These are phyloP conservation scores for Chinchilla lanigera DNA, from an alignment of 2,113 vertebrate species.

Conservation along the genomic window DNA sequence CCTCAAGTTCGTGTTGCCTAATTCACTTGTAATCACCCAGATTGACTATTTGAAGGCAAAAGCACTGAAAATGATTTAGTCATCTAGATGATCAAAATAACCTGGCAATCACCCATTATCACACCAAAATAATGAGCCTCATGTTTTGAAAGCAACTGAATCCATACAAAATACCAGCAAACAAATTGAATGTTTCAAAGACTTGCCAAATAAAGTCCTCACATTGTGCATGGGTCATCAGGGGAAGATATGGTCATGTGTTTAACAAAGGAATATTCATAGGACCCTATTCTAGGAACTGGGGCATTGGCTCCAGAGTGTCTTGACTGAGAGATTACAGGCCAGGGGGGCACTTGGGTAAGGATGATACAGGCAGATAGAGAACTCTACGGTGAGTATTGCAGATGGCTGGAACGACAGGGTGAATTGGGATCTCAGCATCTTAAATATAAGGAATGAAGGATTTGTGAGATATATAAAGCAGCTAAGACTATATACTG, in stretches of 20 bases:
- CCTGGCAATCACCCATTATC: not conserved
- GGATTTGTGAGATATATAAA: not conserved
- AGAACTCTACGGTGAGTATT: no score
- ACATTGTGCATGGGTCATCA: not conserved
- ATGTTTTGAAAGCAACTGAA: not conserved
- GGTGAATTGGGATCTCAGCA: not conserved
- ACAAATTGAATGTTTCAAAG: not conserved
- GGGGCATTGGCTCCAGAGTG: not conserved
- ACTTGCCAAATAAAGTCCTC: not conserved
- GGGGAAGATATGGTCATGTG: accelerated
- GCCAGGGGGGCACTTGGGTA: not conserved
- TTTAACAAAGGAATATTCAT: not conserved
- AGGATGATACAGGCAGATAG: accelerated
- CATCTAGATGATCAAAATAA: constrained; percentile 54
- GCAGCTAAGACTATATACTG: not conserved
- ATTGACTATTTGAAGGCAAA: constrained; percentile 43
- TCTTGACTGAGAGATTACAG: not conserved
- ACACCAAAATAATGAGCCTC: not conserved
- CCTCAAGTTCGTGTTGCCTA: not conserved
- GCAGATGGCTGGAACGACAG: not conserved
- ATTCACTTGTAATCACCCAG: constrained; percentile 16
- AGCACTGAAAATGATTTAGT: not conserved
- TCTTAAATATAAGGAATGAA: not conserved
- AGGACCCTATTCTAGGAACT: not conserved
- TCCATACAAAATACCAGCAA: not conserved